Evolutionary conservation across 2,888 invertebrate genomes (phyloP), one percentile per base, ranked within the genome.

Genomic region (Luperina nickerlii): DNA sequence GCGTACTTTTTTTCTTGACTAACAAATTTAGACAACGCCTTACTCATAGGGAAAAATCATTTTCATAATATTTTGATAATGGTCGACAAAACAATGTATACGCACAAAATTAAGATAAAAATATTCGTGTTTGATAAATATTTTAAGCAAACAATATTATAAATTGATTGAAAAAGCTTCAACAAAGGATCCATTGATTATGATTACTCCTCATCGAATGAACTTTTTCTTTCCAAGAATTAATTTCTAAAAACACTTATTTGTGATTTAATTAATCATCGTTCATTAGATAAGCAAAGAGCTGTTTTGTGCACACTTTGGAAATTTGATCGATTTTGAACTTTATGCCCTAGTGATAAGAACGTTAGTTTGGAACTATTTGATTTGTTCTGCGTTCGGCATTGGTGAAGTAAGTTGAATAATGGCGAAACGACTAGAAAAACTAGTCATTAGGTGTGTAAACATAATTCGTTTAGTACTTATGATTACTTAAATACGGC

Each of bases 181-280:
- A 57, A 65, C 51, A 51, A 57, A 57, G n/a, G n/a, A 57, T 51
- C 63, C 51, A 54, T 83, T 57, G 67, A 72, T 83, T 83, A 45
- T 67, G 8, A 77, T 45, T 27, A 68, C 24, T 65, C 38, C 42
- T 74, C 57, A 60, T 20, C 62, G 60, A 70, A 84, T 73, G 24
- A 73, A 65, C 42, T 73, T 73, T 84, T 78, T 72, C 51, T n/a
- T 65, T 69, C 62, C 15, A 57, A 54, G 79, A 69, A 84, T 51
- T n/a, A 78, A 69, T 69, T 74, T 69, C 65, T 76, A 69, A 76
- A 73, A 84, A 84, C 81, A 80, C 80, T 78, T 84, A 60, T 79
- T 71, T 76, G 72, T 87, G 88, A 89, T 87, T 86, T 82, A 81
- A 87, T 88, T 85, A 82, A 81, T 86, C n/a, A 79, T 60, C 78